Evolutionary conservation across 2,797 vertebrate genomes (phyloP).

Genomic region (Premnoplex brunnescens): DNA sequence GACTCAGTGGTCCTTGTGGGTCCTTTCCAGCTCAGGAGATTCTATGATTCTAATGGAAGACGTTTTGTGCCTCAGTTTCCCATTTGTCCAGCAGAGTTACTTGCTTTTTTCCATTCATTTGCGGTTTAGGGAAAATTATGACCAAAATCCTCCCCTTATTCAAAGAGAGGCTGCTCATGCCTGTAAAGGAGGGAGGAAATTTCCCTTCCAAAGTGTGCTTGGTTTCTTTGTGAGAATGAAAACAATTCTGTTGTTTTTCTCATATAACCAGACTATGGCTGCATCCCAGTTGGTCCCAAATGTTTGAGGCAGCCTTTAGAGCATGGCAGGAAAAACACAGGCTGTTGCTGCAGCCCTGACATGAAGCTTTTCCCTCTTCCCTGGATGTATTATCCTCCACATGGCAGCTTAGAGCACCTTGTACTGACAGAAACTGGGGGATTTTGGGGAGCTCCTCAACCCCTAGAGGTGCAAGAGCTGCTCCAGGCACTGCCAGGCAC

Average conservation of each 20-base stretch:
- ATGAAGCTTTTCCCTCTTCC: background rate
- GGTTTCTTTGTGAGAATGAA: background rate
- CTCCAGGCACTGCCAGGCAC: background rate
- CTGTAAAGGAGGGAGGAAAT: background rate
- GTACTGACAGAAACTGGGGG: fast-evolving
- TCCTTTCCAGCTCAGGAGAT: background rate
- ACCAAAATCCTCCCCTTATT: background rate
- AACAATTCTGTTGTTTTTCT: background rate
- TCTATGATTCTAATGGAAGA: background rate
- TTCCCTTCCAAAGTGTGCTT: background rate
- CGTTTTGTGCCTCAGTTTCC: background rate
- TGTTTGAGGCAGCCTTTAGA: background rate
- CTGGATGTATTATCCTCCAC: fast-evolving
- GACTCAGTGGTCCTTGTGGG: background rate
- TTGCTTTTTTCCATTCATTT: background rate
- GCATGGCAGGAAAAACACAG: background rate
- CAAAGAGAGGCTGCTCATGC: background rate
- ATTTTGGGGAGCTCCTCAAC: background rate
- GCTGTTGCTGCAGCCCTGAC: background rate
- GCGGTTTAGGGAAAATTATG: background rate
- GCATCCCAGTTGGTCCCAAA: background rate
- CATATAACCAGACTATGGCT: background rate
- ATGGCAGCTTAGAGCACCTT: fast-evolving
- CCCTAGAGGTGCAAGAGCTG: background rate
- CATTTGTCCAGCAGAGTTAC: no score